Percentiles rank a stretch among this genome's conserved stretches.
These are phyloP conservation scores for Xylocopa sonorina DNA, from an alignment of 1,140 invertebrate species.

Conservation along the genomic window DNA sequence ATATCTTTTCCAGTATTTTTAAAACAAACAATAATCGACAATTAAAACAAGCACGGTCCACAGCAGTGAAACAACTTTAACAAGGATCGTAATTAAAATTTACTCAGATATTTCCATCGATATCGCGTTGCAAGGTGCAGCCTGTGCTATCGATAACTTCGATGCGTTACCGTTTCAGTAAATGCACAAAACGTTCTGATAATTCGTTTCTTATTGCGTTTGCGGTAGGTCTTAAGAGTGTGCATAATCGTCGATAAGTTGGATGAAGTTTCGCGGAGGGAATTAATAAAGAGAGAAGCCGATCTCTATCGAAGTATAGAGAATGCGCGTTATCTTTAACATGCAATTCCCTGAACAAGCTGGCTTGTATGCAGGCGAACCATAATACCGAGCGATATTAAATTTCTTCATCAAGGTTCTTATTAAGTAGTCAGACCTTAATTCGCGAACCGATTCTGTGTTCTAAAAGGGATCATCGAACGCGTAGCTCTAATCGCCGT, in stretches of 20 bases:
- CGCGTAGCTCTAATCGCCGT: too few relatives aligned
- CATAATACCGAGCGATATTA: conserved; percentile 46
- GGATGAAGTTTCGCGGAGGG: conserved; percentile 27
- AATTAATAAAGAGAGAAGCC: conserved; percentile 38
- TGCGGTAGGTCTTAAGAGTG: conserved; percentile 26
- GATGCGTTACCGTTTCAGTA: too few relatives aligned
- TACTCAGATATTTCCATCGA: too few relatives aligned
- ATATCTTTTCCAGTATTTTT: too few relatives aligned
- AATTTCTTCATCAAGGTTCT: conserved; percentile 47
- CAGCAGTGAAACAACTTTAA: too few relatives aligned
- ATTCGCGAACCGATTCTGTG: conserved; percentile 9
- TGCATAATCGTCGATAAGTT: conserved; percentile 16
- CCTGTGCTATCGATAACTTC: too few relatives aligned
- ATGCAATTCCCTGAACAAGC: conserved; percentile 29
- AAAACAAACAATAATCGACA: too few relatives aligned
- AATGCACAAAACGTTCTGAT: not conserved
- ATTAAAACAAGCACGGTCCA: too few relatives aligned
- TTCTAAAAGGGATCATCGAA: not conserved
- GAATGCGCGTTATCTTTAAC: conserved; percentile 41
- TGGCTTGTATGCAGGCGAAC: conserved; percentile 11
- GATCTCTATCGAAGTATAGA: conserved; percentile 9
- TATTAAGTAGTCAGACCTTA: conserved; percentile 37
- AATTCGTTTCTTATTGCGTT: conserved; percentile 16
- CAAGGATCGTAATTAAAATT: too few relatives aligned
- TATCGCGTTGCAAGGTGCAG: too few relatives aligned